Evolutionary conservation across 2,888 invertebrate genomes (phyloP).

Genomic region (Euzetes globulus): DNA sequence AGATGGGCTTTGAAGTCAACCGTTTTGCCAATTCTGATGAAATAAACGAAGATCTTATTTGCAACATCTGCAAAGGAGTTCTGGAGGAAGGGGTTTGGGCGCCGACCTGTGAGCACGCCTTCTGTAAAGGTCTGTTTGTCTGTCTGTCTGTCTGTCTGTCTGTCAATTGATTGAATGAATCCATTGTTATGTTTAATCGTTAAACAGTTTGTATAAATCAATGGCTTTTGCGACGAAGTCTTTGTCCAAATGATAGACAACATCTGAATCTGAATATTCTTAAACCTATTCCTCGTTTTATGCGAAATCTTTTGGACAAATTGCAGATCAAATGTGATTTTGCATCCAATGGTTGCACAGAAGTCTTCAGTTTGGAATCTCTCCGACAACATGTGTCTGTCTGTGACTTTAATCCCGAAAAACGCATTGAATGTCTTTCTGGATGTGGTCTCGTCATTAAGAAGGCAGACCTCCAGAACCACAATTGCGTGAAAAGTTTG

Average conservation of each 20-base stretch:
- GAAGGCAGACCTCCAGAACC: neutral
- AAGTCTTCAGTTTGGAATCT: neutral
- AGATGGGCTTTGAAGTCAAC: slow-evolving; percentile 12
- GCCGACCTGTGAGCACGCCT: neutral
- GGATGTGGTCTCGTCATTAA: neutral
- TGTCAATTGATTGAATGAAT: too few species aligned
- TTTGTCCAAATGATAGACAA: slow-evolving; percentile 19
- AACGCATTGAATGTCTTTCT: neutral
- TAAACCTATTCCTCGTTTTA: slow-evolving; percentile 6
- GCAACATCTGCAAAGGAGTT: slow-evolving; percentile 9
- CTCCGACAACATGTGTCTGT: neutral
- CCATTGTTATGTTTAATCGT: neutral
- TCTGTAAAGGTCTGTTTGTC: neutral
- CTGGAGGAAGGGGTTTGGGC: slow-evolving; percentile 14
- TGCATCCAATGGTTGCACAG: neutral
- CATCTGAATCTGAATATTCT: neutral
- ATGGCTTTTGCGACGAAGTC: neutral
- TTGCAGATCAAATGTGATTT: slow-evolving; percentile 18
- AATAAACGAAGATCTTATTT: neutral
- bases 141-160: too few species aligned
- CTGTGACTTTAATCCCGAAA: slow-evolving; percentile 16
- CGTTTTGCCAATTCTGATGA: neutral
- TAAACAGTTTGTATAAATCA: slow-evolving; percentile 12
- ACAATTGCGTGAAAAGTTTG: neutral
- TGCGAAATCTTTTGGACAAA: slow-evolving; percentile 6